Conservation (phyloP, 2,888 invertebrate genomes). For the Callosobruchus maculatus region DNA sequence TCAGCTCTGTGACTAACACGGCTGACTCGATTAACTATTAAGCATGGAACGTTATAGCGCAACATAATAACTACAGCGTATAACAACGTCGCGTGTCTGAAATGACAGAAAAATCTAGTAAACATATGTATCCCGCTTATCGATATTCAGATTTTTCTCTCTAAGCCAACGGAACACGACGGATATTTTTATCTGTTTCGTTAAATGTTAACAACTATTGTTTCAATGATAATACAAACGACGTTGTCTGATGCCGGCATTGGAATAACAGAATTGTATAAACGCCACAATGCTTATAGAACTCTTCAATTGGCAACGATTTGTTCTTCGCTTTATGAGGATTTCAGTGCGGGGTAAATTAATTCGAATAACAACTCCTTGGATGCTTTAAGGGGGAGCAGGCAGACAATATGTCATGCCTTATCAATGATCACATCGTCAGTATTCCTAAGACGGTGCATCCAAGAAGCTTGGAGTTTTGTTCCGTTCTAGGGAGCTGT, state of each 20-base stretch:
- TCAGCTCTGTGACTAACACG: neutral
- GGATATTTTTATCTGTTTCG: neutral
- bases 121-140: neutral
- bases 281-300: neutral
- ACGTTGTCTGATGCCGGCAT: neutral
- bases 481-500: no score
- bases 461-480: no score
- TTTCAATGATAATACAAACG: neutral
- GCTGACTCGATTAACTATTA: neutral
- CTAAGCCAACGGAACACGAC: neutral
- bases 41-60: neutral
- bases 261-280: neutral
- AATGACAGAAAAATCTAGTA: neutral
- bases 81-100: neutral
- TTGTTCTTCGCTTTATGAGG: no score
- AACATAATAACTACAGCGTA: no score
- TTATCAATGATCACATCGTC: no score
- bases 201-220: neutral
- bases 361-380: no score
- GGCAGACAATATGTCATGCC: no score
- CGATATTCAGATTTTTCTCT: neutral
- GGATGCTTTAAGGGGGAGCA: no score
- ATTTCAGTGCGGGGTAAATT: no score
- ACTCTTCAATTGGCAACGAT: no score
- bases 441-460: no score